Conservation (phyloP, 1,140 invertebrate genomes). For the Lucilia sericata region DNA sequence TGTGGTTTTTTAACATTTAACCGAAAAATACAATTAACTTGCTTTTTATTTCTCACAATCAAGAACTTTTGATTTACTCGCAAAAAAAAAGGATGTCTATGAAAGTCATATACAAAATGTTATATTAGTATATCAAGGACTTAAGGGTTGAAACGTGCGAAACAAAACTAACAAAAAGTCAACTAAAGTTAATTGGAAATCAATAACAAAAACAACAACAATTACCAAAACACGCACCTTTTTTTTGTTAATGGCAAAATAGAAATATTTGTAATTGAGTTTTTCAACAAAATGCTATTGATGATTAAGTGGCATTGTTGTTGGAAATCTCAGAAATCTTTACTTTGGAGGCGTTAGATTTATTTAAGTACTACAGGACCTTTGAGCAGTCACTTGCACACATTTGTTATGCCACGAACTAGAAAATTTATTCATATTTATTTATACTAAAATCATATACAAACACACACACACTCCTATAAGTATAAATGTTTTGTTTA, state of each 20-base stretch:
- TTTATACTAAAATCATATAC: too few species aligned
- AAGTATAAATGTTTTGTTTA: neutral
- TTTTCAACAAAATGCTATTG: neutral
- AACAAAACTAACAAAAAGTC: neutral
- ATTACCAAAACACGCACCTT: neutral
- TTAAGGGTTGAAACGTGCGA: neutral
- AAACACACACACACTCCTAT: neutral
- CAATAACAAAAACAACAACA: neutral
- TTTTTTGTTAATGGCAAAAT: neutral
- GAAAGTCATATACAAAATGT: too few species aligned
- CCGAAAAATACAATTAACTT: neutral
- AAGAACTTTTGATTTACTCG: neutral
- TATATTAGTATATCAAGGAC: neutral
- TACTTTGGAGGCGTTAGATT: neutral
- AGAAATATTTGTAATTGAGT: neutral
- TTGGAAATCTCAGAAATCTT: neutral
- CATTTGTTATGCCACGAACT: neutral
- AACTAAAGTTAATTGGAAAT: conserved; percentile 12
- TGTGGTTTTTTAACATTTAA: conserved; percentile 1
- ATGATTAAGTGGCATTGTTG: neutral
- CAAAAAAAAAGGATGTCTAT: too few species aligned
- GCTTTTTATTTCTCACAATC: neutral
- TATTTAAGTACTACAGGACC: neutral
- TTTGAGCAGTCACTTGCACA: neutral
- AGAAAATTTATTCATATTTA: neutral